phyloP scores from a whole-genome alignment of 2,797 vertebrate genomes.

The Myripristis jacobus region DNA sequence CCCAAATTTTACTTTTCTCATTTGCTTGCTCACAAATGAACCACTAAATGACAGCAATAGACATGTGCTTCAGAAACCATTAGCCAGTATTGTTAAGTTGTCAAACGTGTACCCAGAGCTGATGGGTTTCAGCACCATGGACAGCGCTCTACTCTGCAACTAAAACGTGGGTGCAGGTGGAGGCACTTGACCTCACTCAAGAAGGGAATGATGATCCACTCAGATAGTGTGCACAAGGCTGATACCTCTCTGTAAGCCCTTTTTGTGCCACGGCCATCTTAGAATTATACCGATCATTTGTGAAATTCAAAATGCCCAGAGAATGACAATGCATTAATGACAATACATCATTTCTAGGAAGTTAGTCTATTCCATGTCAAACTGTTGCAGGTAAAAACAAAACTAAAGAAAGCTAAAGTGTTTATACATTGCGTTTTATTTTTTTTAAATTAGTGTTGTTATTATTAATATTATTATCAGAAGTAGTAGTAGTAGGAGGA shows the following conservation, averaged over 20 bases:
- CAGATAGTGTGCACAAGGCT: background rate
- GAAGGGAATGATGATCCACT: conserved; percentile 4
- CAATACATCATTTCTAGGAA: background rate
- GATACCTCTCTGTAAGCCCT: conserved; percentile 24
- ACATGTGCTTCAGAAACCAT: conserved; percentile 6
- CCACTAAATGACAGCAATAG: conserved; percentile 25
- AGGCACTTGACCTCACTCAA: conserved; percentile 5
- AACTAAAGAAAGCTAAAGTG: conserved; percentile 35
- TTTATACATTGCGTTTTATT: background rate
- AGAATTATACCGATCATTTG: conserved; percentile 35
- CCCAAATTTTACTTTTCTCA: background rate
- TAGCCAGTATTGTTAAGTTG: conserved; percentile 39
- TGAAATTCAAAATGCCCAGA: conserved; percentile 23
- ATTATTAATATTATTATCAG: too few relatives aligned
- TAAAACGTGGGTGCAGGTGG: conserved; percentile 30
- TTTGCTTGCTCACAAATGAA: conserved; percentile 2
- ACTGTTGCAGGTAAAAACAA: too few relatives aligned
- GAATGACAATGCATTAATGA: conserved; percentile 16
- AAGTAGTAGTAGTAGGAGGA: too few relatives aligned
- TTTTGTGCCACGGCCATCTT: background rate
- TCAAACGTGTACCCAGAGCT: conserved; percentile 34
- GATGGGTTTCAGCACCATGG: conserved; percentile 63
- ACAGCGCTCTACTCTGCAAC: conserved; percentile 50
- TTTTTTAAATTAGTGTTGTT: too few relatives aligned
- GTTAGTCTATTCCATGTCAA: background rate